Evolutionary conservation across 2,888 invertebrate species (phyloP), one percentile per base, ranked within the genome.

Genomic region (Dichetophora obliterata): DNA sequence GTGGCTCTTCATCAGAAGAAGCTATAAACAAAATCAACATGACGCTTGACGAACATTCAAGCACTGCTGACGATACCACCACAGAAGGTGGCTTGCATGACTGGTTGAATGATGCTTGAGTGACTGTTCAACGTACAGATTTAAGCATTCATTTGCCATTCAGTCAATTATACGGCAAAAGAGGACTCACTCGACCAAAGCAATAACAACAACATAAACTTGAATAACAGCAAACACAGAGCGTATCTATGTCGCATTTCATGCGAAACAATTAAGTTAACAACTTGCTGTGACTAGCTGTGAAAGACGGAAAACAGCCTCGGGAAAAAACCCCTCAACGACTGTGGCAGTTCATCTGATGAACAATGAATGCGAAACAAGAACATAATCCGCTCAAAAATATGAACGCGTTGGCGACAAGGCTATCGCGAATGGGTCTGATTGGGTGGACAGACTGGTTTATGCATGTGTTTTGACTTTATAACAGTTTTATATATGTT

Each of bases 181-280:
- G 43, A 66, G 66, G 22, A 66, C 37, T 65, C 65, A 66, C 8
- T 37, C 66, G 37, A 5, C 11, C 24, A 19, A 11, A 14, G 43
- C 43, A 43, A 11, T 14, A 43, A 43, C 59, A 59, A 59, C 57
- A 57, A 57, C 57, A 57, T 0, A 1, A 57, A 57, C 24, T n/a
- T 1, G 1, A 57, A 57, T 11, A 57, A 14, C 57, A 57, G 6
- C 57, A 57, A 57, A 24, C 22, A 59, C 59, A 59, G 5, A 59
- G 59, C 59, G 59, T 14, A 59, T 59, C 59, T 24, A 22, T 59
- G 59, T 59, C 82, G 84, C 76, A 85, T 84, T 84, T 84, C 84
- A 83, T 83, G 85, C 85, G 85, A 82, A 84, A 84, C 84, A 84
- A 84, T 84, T 84, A 84, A 84, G 84, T 84, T 84, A 84, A 84